These are phyloP conservation scores for Thymelicus sylvestris DNA, from an alignment of 2,888 invertebrate species.

Conservation along the genomic window DNA sequence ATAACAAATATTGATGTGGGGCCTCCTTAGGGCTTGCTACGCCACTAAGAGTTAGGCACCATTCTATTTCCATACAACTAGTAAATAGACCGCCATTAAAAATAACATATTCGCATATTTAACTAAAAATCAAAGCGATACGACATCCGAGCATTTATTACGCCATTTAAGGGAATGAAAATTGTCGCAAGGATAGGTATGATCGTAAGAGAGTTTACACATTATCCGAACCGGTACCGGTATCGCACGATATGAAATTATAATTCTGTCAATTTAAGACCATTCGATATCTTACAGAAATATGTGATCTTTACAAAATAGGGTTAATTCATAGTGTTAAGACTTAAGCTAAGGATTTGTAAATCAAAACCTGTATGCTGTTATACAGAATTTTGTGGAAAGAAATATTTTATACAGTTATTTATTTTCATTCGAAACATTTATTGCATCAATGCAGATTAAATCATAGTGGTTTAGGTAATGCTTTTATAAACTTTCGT, in stretches of 20 bases:
- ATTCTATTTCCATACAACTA: slow-evolving; percentile 35
- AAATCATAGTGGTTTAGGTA: too few relatives aligned
- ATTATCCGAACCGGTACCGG: slow-evolving; percentile 15
- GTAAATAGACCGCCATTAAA: slow-evolving; percentile 30
- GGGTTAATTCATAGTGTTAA: too few relatives aligned
- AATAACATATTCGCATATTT: slow-evolving; percentile 37
- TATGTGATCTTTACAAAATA: not conserved
- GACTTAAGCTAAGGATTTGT: too few relatives aligned
- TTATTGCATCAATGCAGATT: too few relatives aligned
- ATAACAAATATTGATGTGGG: too few relatives aligned
- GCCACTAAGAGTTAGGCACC: slow-evolving; percentile 27
- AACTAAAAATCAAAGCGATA: slow-evolving; percentile 35
- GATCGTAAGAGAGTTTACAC: slow-evolving; percentile 18
- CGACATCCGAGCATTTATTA: slow-evolving; percentile 38
- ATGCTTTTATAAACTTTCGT: too few relatives aligned
- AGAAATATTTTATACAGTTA: too few relatives aligned
- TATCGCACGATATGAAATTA: not conserved
- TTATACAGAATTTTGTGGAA: not conserved
- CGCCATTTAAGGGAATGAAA: slow-evolving; percentile 39
- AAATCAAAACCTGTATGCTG: not conserved
- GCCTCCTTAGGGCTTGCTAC: too few relatives aligned
- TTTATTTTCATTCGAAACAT: too few relatives aligned
- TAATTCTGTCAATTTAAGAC: not conserved
- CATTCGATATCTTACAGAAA: not conserved
- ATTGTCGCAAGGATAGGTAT: slow-evolving; percentile 43